These are phyloP conservation scores for Aporophyla nigra DNA, from an alignment of 2,888 invertebrate species.

Conservation along the genomic window DNA sequence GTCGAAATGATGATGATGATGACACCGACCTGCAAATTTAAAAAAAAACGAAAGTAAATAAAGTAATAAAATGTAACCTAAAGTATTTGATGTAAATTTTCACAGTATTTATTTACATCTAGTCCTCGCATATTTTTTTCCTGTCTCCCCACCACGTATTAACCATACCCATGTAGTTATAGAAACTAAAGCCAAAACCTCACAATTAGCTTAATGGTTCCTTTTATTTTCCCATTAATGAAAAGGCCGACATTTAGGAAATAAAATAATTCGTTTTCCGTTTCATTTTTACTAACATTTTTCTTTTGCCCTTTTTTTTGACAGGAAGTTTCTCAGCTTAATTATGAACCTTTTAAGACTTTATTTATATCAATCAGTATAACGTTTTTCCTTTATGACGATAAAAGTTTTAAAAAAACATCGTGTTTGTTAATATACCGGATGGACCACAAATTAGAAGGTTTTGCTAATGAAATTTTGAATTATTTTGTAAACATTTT, in stretches of 20 bases:
- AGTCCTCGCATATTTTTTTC: too few species aligned
- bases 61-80: too few species aligned
- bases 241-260: slow-evolving; percentile 32
- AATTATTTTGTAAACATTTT: not conserved
- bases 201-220: slow-evolving; percentile 46
- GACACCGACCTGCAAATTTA: too few species aligned
- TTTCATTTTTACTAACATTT: slow-evolving; percentile 36
- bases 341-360: slow-evolving; percentile 43
- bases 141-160: not conserved
- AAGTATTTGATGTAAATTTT: not conserved
- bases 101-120: not conserved
- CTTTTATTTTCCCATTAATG: slow-evolving; percentile 28
- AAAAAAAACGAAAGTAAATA: too few species aligned
- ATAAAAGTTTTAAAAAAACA: not conserved
- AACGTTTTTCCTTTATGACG: slow-evolving; percentile 14
- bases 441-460: slow-evolving; percentile 15
- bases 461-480: not conserved
- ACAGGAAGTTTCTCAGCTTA: slow-evolving; percentile 38
- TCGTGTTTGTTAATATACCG: slow-evolving; percentile 13
- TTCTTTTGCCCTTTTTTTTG: slow-evolving; percentile 28
- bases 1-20: too few species aligned
- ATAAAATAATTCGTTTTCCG: slow-evolving; percentile 49
- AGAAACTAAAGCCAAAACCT: slow-evolving; percentile 11
- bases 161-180: not conserved
- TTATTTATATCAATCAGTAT: slow-evolving; percentile 47